A percentile compares a stretch with the other conserved stretches of the same genome.
Conservation (phyloP, 2,888 invertebrate genomes). For the Cerastis leucographa region DNA sequence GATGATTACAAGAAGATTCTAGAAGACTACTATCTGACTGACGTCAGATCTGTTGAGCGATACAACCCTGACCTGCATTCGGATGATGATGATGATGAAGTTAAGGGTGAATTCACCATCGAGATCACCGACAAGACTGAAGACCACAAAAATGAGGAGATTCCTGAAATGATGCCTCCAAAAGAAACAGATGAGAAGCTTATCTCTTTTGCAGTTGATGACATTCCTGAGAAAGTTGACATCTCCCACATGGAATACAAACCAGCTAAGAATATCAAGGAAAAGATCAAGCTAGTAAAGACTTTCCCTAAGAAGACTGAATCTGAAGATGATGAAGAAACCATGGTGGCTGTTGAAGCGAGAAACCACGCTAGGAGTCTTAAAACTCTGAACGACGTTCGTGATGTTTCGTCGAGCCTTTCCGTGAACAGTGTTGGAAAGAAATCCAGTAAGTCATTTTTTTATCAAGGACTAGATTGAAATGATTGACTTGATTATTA, state of each 20-base stretch:
- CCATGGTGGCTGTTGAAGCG: conserved; percentile 91
- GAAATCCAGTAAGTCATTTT: conserved; percentile 83
- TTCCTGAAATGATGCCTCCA: conserved; percentile 80
- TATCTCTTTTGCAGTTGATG: conserved; percentile 88
- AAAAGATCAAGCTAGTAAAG: conserved; percentile 90
- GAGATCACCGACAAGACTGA: conserved; percentile 81
- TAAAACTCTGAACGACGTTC: conserved; percentile 81
- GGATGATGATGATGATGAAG: conserved; percentile 76
- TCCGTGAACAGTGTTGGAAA: conserved; percentile 92
- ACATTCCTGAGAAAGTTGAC: conserved; percentile 86
- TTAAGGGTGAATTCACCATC: conserved; percentile 76
- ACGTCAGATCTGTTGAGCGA: conserved; percentile 90
- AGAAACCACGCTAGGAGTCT: conserved; percentile 87
- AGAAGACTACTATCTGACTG: conserved; percentile 91
- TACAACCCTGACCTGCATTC: conserved; percentile 78
- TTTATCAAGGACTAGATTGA: background rate
- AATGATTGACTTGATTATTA: background rate
- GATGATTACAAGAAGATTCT: conserved; percentile 91
- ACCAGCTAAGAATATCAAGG: conserved; percentile 88
- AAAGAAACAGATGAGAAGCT: conserved; percentile 90
- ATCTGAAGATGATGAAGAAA: conserved; percentile 89
- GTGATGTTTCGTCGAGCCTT: conserved; percentile 90
- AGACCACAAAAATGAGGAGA: conserved; percentile 78
- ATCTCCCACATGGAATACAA: conserved; percentile 80
- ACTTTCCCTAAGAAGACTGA: conserved; percentile 87